Evolutionary conservation across 2,113 vertebrate species (phyloP).

Genomic region (Rhombomys opimus): DNA sequence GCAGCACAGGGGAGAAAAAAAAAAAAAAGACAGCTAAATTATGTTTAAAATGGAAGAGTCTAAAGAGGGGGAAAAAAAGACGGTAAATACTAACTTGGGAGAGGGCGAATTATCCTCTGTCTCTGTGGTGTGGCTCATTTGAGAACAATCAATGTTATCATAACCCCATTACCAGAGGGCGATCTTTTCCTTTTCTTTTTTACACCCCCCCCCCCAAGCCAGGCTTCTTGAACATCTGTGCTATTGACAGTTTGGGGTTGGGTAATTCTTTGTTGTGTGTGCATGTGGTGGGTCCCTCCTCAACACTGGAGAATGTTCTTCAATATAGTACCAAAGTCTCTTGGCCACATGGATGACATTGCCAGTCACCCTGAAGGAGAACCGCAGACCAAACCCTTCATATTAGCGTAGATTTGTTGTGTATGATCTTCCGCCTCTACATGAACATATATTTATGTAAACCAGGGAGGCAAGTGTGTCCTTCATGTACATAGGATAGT

Average conservation of each 20-base stretch:
- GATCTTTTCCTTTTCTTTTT: neutral
- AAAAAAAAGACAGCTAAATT: slow-evolving; percentile 82
- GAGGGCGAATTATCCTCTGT: slow-evolving; percentile 81
- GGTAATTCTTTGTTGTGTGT: neutral
- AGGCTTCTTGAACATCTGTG: neutral
- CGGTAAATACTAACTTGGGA: slow-evolving; percentile 78
- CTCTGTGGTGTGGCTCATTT: slow-evolving; percentile 80
- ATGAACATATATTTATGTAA: neutral
- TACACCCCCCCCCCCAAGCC: neutral
- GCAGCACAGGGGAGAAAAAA: neutral
- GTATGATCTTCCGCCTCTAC: neutral
- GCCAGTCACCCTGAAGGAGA: neutral
- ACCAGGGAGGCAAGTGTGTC: neutral
- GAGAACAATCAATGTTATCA: slow-evolving; percentile 80
- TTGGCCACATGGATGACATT: neutral
- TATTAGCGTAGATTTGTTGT: neutral
- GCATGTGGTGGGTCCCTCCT: neutral
- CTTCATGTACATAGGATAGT: neutral
- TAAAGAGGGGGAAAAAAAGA: slow-evolving; percentile 71
- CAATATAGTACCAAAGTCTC: neutral
- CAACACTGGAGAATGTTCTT: neutral
- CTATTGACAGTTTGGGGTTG: neutral
- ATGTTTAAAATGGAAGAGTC: slow-evolving; percentile 84
- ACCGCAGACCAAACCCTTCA: neutral
- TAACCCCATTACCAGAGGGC: slow-evolving; percentile 75